These are phyloP conservation scores for Drosophila yakuba DNA, from an alignment of 1,140 invertebrate genomes.

Conservation along the genomic window DNA sequence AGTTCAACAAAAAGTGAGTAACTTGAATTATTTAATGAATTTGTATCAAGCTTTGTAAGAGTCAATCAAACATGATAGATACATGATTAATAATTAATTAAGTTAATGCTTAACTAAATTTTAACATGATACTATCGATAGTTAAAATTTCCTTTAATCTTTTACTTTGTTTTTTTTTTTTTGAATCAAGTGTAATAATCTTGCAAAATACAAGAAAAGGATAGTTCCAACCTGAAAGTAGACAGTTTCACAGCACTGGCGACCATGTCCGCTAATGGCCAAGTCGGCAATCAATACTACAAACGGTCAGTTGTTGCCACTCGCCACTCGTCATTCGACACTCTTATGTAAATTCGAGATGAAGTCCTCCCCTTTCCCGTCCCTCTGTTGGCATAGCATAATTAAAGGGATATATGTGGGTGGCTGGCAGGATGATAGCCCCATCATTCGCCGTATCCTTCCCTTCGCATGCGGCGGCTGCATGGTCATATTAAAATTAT, in stretches of 20 bases:
- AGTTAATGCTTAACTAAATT: too few relatives aligned
- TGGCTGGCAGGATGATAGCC: constrained; percentile 42
- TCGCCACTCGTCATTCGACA: constrained; percentile 15
- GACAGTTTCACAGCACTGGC: background rate
- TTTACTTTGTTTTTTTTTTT: too few relatives aligned
- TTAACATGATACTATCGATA: too few relatives aligned
- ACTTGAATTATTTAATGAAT: too few relatives aligned
- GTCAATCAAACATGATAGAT: too few relatives aligned
- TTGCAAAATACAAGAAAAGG: background rate
- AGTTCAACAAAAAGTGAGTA: too few relatives aligned
- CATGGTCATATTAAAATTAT: constrained; percentile 75
- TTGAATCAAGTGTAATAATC: too few relatives aligned
- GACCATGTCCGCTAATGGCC: constrained; percentile 49
- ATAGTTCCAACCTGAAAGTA: background rate
- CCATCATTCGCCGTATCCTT: constrained; percentile 47
- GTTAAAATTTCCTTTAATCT: too few relatives aligned
- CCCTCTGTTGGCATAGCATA: constrained; percentile 42
- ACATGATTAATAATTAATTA: too few relatives aligned
- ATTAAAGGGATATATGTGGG: constrained; percentile 75
- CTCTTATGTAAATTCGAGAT: constrained; percentile 48
- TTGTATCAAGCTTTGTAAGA: too few relatives aligned
- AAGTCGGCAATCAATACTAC: constrained; percentile 66
- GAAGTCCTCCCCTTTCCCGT: background rate
- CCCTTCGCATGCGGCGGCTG: constrained; percentile 14
- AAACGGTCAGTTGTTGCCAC: constrained; percentile 40